Base-by-base conservation (phyloP, 2,888 invertebrate species). In the Drosophila antonietae region DNA sequence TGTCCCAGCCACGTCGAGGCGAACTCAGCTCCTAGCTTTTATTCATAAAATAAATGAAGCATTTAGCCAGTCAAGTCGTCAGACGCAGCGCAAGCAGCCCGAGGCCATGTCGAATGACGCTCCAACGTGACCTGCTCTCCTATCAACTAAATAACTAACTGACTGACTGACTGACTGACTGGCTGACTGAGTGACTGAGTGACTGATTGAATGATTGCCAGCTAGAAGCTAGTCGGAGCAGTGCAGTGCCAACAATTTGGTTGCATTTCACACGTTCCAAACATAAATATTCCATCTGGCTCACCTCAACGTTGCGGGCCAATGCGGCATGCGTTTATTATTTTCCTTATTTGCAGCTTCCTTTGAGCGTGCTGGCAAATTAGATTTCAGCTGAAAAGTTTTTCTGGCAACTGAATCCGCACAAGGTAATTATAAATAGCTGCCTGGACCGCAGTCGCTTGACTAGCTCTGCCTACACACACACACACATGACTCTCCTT, bases 11-110 rank as follows among this genome's bases (percentile, higher is more conserved):
- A 44, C 59, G 62, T 46, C 68, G 41, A 58, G 31, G 23, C 56
- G 39, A n/a, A 43, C 74, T 57, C 33, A 55, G 52, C 73, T 44
- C 55, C 57, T 57, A 57, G 46, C 20, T 62, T 89, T 89, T 83
- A 85, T 90, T 90, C 90, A 88, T 89, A 80, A 83, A 88, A 88
- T 86, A 90, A 88, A 88, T 90, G 81, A 88, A 86, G 90, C 82
- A 86, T 89, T 90, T 90, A 90, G 89, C 69, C 73, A 73, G 83
- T 59, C 79, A 56, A 55, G 65, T 28, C 46, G 39, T 31, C 55
- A 68, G 68, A 79, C 89, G 64, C 49, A 61, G 68, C 78, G 58
- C 86, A 88, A 63, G 28, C 37, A 33, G 46, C 75, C 55, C 37
- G 57, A 61, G 68, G 74, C 49, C 39, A 51, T 39, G 57, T 59